Conservation (phyloP, 2,888 invertebrate genomes). For the Dasysyrphus albostriatus region DNA sequence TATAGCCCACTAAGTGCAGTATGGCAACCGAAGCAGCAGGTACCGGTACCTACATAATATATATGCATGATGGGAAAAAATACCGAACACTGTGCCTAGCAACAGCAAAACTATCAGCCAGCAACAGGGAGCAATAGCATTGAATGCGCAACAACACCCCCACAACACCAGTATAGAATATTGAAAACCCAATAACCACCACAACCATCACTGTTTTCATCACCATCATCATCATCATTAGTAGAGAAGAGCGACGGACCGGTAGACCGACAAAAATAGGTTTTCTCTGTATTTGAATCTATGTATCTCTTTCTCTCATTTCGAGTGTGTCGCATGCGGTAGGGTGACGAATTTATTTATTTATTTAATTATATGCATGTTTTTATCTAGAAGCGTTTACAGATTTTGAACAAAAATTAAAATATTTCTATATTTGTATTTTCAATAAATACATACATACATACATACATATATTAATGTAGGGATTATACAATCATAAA, state of each 20-base stretch:
- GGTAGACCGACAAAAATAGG: slow-evolving; percentile 59
- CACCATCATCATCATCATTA: slow-evolving; percentile 63
- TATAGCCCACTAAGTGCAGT: slow-evolving; percentile 64
- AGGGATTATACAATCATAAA: too few species aligned
- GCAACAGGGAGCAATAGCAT: slow-evolving; percentile 63
- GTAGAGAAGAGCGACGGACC: slow-evolving; percentile 56
- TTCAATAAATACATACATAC: too few species aligned
- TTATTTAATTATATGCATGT: too few species aligned
- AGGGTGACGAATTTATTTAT: slow-evolving; percentile 64
- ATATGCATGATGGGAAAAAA: slow-evolving; percentile 34
- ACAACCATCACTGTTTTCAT: slow-evolving; percentile 36
- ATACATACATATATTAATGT: too few species aligned
- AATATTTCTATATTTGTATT: too few species aligned
- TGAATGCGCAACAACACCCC: slow-evolving; percentile 66
- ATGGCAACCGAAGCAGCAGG: slow-evolving; percentile 52
- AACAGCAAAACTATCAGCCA: slow-evolving; percentile 60
- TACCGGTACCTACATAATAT: slow-evolving; percentile 15
- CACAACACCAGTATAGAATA: not conserved
- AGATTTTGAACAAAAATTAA: too few species aligned
- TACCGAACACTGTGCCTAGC: slow-evolving; percentile 55
- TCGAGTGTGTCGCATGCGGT: slow-evolving; percentile 45
- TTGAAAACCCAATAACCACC: slow-evolving; percentile 5
- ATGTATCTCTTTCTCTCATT: slow-evolving; percentile 7
- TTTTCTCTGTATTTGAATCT: slow-evolving; percentile 39
- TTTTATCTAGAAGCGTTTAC: too few species aligned